phyloP scores from a whole-genome alignment of 35 echinoderm and acorn worm genomes.

The Heliocidaris tuberculata region DNA sequence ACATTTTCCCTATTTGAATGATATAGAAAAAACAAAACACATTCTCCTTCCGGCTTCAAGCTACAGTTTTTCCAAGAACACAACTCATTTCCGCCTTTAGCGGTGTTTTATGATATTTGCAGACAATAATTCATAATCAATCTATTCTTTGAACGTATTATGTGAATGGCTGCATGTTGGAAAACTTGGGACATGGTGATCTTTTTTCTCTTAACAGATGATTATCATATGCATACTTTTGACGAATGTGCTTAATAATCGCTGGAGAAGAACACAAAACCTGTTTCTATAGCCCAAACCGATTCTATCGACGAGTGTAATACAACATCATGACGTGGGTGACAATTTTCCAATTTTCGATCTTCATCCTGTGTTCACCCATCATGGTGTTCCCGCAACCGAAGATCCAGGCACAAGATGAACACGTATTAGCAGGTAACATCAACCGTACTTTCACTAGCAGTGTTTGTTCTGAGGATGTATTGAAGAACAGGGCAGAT shows the following conservation, averaged over 20 bases:
- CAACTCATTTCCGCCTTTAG: no score
- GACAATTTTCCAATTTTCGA: background rate
- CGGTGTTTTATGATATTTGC: no score
- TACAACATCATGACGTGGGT: background rate
- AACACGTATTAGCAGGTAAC: background rate
- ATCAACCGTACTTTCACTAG: background rate
- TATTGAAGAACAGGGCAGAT: background rate
- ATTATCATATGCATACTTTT: background rate
- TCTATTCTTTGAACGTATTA: background rate
- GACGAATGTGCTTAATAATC: background rate
- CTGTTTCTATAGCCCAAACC: no score
- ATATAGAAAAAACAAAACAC: no score
- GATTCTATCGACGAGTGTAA: no score
- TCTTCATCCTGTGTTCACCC: background rate
- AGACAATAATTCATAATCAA: no score
- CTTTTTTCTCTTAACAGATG: background rate
- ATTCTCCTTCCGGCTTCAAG: no score
- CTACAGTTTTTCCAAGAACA: no score
- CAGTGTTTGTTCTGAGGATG: background rate
- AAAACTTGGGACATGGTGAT: background rate
- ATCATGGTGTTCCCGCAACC: background rate
- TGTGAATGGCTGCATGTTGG: background rate
- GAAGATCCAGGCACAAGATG: background rate
- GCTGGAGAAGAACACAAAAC: background rate
- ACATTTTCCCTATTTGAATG: no score